Percentiles rank a stretch among this genome's conserved stretches.
Conservation (phyloP, 2,113 vertebrate species). For the Typhlomys cinereus region DNA sequence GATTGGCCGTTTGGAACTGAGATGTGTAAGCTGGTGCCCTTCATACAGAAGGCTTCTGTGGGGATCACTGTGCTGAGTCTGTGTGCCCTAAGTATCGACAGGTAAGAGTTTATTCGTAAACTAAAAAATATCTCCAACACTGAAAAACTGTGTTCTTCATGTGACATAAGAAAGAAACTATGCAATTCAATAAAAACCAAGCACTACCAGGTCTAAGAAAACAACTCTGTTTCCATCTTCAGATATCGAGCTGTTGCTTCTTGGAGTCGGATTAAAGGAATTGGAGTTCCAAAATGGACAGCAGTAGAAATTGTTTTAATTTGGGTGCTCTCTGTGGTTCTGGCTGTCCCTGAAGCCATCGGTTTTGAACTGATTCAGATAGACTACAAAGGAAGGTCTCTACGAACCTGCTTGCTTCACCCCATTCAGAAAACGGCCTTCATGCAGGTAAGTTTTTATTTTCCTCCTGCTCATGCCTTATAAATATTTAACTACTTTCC, state of each 20-base stretch:
- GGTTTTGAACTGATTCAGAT: constrained; percentile 92
- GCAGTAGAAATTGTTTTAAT: constrained; percentile 93
- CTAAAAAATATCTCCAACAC: neutral
- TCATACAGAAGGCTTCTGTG: constrained; percentile 95
- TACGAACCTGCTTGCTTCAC: constrained; percentile 92
- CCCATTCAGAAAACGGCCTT: constrained; percentile 90
- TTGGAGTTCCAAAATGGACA: constrained; percentile 91
- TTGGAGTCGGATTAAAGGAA: constrained; percentile 93
- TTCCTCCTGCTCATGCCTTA: constrained; percentile 2
- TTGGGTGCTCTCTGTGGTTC: constrained; percentile 91
- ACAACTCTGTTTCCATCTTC: constrained; percentile 28
- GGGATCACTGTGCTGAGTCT: constrained; percentile 96
- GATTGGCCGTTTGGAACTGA: constrained; percentile 94
- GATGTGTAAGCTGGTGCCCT: constrained; percentile 95
- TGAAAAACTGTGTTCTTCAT: neutral
- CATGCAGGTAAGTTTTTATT: constrained; percentile 89
- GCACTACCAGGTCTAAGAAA: neutral
- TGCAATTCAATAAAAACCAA: constrained; percentile 9
- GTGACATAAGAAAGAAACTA: neutral
- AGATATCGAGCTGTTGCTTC: constrained; percentile 95
- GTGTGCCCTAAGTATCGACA: constrained; percentile 95
- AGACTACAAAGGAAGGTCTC: constrained; percentile 89
- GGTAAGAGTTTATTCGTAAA: constrained; percentile 83
- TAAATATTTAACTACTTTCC: constrained; percentile 41
- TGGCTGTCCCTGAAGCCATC: constrained; percentile 93